Evolutionary conservation across 2,113 vertebrate genomes (phyloP).

Genomic region (Aegypius monachus): DNA sequence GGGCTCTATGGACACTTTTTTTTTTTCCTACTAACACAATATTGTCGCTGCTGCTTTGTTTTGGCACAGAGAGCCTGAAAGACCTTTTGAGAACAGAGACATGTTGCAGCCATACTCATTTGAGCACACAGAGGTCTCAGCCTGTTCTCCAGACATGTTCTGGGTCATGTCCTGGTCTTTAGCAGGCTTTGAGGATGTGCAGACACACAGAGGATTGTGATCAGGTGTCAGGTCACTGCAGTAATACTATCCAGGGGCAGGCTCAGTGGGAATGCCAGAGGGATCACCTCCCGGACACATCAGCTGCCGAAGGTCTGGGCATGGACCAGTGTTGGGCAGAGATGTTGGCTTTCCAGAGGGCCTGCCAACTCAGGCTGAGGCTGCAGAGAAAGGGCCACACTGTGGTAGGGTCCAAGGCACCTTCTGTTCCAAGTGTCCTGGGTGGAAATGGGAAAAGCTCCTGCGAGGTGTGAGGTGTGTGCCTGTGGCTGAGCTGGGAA

Average conservation of each 20-base stretch:
- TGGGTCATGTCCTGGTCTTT: not conserved
- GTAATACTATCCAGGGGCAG: not conserved
- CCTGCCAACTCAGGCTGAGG: not conserved
- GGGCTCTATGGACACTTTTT: not conserved
- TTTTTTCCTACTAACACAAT: not conserved
- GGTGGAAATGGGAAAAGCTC: not conserved
- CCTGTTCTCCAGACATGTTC: not conserved
- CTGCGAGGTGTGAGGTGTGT: not conserved
- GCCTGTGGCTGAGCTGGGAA: not conserved
- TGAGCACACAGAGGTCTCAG: not conserved
- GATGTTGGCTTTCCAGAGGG: not conserved
- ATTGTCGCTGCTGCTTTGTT: not conserved
- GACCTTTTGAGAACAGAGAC: not conserved
- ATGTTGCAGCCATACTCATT: not conserved
- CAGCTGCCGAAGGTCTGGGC: not conserved
- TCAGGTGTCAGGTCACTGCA: not conserved
- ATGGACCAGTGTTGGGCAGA: fast-evolving
- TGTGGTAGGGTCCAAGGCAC: not conserved
- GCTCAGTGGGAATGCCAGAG: not conserved
- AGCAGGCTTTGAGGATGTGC: not conserved
- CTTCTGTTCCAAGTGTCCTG: not conserved
- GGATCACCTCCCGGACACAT: not conserved
- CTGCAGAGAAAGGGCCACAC: not conserved
- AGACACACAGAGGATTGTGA: not conserved
- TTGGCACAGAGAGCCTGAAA: not conserved